Percentiles rank a stretch among this genome's conserved stretches.
Evolutionary conservation across 2,113 vertebrate genomes (phyloP).

Genomic region (Crotalus helleri): DNA sequence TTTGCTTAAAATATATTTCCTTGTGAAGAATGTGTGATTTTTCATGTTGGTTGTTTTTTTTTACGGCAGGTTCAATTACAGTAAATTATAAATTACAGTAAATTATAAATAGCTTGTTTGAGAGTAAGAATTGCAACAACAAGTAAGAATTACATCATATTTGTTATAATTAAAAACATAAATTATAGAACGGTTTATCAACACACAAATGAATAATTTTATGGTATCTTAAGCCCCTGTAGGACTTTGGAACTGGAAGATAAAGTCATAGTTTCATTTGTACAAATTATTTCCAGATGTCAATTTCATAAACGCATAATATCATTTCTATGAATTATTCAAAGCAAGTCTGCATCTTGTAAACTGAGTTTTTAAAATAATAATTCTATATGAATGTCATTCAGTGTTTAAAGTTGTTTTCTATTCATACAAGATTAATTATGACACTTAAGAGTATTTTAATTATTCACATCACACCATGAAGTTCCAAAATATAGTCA

Average conservation of each 20-base stretch:
- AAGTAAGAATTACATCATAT: constrained; percentile 52
- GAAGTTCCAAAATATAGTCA: background rate
- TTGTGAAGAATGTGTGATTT: background rate
- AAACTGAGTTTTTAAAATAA: constrained; percentile 15
- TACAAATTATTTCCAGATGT: constrained; percentile 72
- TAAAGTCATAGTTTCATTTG: constrained; percentile 58
- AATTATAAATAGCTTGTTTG: constrained; percentile 30
- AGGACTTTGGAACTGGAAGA: constrained; percentile 55
- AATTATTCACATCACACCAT: background rate
- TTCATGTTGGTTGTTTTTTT: constrained; percentile 15
- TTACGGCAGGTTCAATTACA: constrained; percentile 29
- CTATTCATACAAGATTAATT: background rate
- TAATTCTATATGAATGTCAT: constrained; percentile 22
- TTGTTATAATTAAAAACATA: constrained; percentile 64
- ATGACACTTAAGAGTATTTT: constrained; percentile 3
- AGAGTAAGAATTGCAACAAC: constrained; percentile 48
- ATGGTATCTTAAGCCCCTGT: constrained; percentile 58
- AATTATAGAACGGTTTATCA: constrained; percentile 48
- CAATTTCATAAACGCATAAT: constrained; percentile 68
- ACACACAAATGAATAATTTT: constrained; percentile 53
- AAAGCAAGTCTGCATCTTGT: constrained; percentile 48
- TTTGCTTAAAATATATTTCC: constrained; percentile 1
- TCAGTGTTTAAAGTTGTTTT: background rate
- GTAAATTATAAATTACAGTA: background rate
- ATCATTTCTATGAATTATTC: constrained; percentile 56